Conservation (phyloP, 1,140 invertebrate genomes). For the Vanessa tameamea region DNA sequence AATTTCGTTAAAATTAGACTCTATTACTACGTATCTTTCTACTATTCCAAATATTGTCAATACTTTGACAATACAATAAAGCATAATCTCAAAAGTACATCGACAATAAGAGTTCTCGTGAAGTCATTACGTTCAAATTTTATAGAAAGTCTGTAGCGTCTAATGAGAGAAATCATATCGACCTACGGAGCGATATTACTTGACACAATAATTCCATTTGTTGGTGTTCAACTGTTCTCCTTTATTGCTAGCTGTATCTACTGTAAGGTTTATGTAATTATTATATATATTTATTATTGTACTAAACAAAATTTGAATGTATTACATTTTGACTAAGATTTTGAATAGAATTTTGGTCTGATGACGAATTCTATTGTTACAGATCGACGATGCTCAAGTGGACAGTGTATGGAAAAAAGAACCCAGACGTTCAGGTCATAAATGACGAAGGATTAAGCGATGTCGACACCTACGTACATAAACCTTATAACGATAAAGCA, state of each 20-base stretch:
- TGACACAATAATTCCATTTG: constrained; percentile 15
- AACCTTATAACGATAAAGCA: constrained; percentile 49
- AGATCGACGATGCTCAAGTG: constrained; percentile 75
- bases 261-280: background rate
- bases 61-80: background rate
- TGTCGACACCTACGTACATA: constrained; percentile 41
- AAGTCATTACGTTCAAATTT: background rate
- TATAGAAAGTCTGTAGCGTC: background rate
- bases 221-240: constrained; percentile 4
- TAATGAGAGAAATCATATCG: constrained; percentile 4
- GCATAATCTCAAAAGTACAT: background rate
- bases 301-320: background rate
- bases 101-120: background rate
- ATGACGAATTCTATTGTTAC: constrained; percentile 42
- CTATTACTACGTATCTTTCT: too few relatives aligned
- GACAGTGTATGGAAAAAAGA: constrained; percentile 76
- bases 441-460: constrained; percentile 50
- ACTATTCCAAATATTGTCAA: too few relatives aligned
- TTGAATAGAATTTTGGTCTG: constrained; percentile 11
- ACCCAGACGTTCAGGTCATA: constrained; percentile 53
- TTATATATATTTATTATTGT: background rate
- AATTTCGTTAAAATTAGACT: too few relatives aligned
- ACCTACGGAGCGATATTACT: constrained; percentile 1
- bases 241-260: constrained; percentile 14
- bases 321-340: too few relatives aligned